phyloP scores from a whole-genome alignment of 92 coral and sea anemone genomes.

The Chrysogorgia sp. region DNA sequence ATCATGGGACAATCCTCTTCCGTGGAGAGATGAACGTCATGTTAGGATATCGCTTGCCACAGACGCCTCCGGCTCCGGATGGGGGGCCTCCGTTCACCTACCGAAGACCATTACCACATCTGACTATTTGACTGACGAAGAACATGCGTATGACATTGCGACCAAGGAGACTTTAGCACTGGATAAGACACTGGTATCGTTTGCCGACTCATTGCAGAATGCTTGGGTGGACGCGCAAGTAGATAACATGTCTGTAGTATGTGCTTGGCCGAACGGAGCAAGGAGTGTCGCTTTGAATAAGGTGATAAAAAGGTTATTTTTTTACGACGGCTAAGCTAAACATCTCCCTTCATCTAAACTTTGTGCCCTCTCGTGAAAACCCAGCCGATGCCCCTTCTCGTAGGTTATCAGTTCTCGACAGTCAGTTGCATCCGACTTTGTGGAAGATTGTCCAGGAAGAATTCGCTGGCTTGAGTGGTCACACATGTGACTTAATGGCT shows the following conservation, averaged over 20 bases:
- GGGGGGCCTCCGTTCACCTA: no score
- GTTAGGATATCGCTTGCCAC: conserved; percentile 11
- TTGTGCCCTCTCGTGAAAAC: no score
- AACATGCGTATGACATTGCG: conserved; percentile 28
- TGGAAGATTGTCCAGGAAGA: no score
- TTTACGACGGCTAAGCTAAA: no score
- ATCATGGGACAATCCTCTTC: not conserved
- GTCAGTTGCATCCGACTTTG: no score
- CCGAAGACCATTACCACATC: no score
- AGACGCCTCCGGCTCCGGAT: conserved; percentile 53
- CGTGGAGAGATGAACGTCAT: conserved; percentile 18
- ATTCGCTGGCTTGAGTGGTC: conserved; percentile 14
- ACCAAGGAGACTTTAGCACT: conserved; percentile 54
- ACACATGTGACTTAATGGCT: conserved; percentile 7
- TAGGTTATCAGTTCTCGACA: no score
- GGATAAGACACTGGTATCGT: conserved; percentile 31
- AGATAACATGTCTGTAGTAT: conserved; percentile 18
- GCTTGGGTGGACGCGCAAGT: conserved; percentile 30
- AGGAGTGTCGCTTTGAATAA: no score
- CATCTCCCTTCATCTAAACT: no score
- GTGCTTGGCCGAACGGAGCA: not conserved
- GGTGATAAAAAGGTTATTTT: no score
- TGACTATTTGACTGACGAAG: no score
- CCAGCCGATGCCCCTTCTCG: no score
- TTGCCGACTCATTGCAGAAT: conserved; percentile 22